Evolutionary conservation across 2,797 vertebrate genomes (phyloP).

Genomic region (Eutrigla gurnardus): DNA sequence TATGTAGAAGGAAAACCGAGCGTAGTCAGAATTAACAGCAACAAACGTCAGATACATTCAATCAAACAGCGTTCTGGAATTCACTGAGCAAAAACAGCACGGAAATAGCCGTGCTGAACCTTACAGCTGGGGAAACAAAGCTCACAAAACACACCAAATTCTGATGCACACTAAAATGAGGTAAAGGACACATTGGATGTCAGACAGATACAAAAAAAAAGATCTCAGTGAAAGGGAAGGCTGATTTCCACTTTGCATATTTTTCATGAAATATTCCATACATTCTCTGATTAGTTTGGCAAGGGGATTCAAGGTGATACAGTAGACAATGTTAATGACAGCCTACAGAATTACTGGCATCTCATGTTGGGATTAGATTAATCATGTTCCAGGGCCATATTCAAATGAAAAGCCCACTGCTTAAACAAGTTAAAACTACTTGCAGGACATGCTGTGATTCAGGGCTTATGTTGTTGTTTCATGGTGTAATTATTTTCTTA

Average conservation of each 20-base stretch:
- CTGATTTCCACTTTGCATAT: slow-evolving; percentile 57
- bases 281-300: slow-evolving; percentile 57
- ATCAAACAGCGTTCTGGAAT: neutral
- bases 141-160: slow-evolving; percentile 14
- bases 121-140: neutral
- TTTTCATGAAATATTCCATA: slow-evolving; percentile 53
- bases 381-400: neutral
- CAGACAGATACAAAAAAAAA: slow-evolving; percentile 49
- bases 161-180: slow-evolving; percentile 21
- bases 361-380: slow-evolving; percentile 27
- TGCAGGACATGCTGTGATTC: neutral
- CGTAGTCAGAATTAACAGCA: neutral
- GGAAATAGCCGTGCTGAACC: neutral
- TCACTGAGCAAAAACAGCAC: neutral
- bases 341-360: slow-evolving; percentile 19
- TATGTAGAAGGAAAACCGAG: neutral
- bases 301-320: slow-evolving; percentile 60
- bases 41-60: neutral
- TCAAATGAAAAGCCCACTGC: neutral
- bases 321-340: slow-evolving; percentile 37
- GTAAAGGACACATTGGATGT: slow-evolving; percentile 53
- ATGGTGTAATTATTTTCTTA: neutral
- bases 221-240: slow-evolving; percentile 26
- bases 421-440: neutral
- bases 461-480: slow-evolving; percentile 4